Percentiles rank a stretch among this genome's conserved stretches.
phyloP scores from a whole-genome alignment of 2,797 vertebrate species.

The Diceros bicornis region DNA sequence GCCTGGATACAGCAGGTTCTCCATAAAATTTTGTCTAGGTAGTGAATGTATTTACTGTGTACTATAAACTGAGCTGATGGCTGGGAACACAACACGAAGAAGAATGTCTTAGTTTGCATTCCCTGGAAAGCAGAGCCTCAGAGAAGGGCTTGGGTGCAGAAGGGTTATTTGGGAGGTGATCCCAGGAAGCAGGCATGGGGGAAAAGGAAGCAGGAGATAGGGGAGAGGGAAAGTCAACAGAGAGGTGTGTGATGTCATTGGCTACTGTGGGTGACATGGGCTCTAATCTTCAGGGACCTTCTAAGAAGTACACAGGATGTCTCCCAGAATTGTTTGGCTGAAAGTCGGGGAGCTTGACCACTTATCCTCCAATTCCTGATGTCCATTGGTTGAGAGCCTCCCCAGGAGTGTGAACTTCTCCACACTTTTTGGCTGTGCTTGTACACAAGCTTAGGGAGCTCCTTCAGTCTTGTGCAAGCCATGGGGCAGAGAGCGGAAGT shows the following conservation, averaged over 20 bases:
- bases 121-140: neutral
- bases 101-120: neutral
- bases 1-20: neutral
- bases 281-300: neutral
- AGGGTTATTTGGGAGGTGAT: neutral
- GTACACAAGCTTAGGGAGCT: fast-evolving
- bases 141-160: neutral
- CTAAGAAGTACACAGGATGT: neutral
- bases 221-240: neutral
- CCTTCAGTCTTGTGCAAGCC: neutral
- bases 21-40: neutral
- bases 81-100: neutral
- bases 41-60: neutral
- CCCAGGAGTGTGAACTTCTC: neutral
- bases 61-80: neutral
- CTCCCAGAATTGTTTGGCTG: neutral
- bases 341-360: neutral
- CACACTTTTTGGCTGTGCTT: neutral
- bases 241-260: fast-evolving
- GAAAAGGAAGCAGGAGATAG: neutral
- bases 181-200: neutral
- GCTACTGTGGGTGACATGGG: neutral
- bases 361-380: neutral
- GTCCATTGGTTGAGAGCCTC: neutral
- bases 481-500: neutral